These are phyloP conservation scores for Apoderus coryli DNA, from an alignment of 2,888 invertebrate species.

Conservation along the genomic window DNA sequence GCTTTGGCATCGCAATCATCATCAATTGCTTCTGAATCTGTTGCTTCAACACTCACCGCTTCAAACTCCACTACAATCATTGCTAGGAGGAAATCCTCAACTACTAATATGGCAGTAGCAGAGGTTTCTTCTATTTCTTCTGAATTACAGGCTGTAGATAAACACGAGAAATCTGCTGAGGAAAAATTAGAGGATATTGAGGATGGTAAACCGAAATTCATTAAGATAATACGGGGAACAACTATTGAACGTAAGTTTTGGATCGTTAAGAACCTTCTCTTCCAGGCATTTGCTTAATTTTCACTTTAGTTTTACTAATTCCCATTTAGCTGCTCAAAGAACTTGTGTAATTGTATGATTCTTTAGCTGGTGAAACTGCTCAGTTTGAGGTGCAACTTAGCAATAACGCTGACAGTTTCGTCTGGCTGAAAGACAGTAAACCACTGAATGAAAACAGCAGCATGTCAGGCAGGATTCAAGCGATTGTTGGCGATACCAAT, in stretches of 20 bases:
- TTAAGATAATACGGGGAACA: slow-evolving; percentile 59
- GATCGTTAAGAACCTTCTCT: slow-evolving; percentile 2
- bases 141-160: slow-evolving; percentile 2
- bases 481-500: slow-evolving; percentile 43
- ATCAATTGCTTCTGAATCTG: slow-evolving; percentile 4
- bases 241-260: slow-evolving; percentile 64
- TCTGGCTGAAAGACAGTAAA: slow-evolving; percentile 81
- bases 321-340: not conserved
- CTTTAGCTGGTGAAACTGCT: slow-evolving; percentile 68
- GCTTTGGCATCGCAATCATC: slow-evolving; percentile 4
- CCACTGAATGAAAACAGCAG: slow-evolving; percentile 56
- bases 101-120: slow-evolving; percentile 9
- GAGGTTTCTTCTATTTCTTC: no score
- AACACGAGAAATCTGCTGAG: slow-evolving; percentile 22
- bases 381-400: slow-evolving; percentile 64
- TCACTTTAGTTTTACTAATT: slow-evolving; percentile 2
- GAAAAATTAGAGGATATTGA: slow-evolving; percentile 20
- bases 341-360: not conserved
- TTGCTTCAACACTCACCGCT: slow-evolving; percentile 5
- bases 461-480: slow-evolving; percentile 53
- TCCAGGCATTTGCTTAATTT: slow-evolving; percentile 2
- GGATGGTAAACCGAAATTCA: slow-evolving; percentile 54
- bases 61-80: slow-evolving; percentile 6
- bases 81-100: slow-evolving; percentile 11
- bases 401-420: slow-evolving; percentile 48